These are phyloP conservation scores for Trinorchestia longiramus DNA, from an alignment of 1,140 invertebrate species.

Conservation along the genomic window DNA sequence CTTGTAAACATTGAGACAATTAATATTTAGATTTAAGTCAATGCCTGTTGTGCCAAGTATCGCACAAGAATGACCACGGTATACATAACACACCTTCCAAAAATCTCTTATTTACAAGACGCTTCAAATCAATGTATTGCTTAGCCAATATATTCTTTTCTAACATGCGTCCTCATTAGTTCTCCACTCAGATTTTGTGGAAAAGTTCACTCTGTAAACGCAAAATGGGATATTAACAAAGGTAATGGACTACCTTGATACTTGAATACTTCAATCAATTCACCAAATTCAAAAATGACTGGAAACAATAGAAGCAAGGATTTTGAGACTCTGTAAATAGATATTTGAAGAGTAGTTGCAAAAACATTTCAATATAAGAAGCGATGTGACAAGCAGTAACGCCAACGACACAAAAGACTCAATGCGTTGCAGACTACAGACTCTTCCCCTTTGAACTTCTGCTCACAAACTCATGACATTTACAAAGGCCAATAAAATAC, in stretches of 20 bases:
- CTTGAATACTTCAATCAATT: not conserved
- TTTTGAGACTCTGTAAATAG: not conserved
- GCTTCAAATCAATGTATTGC: not conserved
- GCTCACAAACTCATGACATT: not conserved
- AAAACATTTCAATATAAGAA: not conserved
- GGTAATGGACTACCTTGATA: not conserved
- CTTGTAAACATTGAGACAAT: not conserved
- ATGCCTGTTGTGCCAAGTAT: not conserved
- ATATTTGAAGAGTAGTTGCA: not conserved
- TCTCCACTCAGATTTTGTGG: not conserved
- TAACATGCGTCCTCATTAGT: not conserved
- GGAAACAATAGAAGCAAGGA: not conserved
- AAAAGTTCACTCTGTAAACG: not conserved
- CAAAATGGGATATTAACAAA: not conserved
- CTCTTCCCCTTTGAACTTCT: not conserved
- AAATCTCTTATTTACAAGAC: not conserved
- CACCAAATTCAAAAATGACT: not conserved
- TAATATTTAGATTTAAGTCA: not conserved
- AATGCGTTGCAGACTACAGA: not conserved
- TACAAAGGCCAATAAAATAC: slow-evolving; percentile 9
- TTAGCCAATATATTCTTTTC: not conserved
- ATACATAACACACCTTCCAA: not conserved
- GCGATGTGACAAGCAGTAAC: not conserved
- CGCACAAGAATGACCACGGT: not conserved
- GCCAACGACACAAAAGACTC: not conserved